Evolutionary conservation across 2,113 vertebrate genomes (phyloP).

Genomic region (Lasiurus cinereus): DNA sequence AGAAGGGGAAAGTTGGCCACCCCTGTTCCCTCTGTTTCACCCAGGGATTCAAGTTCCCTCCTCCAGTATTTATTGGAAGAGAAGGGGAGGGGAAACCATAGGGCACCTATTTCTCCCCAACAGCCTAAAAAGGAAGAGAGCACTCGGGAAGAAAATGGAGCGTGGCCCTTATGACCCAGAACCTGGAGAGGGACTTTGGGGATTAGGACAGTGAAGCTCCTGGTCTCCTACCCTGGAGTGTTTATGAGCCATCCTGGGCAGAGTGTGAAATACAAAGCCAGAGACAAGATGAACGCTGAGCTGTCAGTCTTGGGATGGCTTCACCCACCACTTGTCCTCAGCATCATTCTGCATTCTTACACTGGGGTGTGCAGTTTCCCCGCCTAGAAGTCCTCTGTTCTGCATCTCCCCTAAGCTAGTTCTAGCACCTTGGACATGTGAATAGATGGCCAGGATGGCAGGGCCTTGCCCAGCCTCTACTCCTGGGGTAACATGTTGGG

Average conservation of each 20-base stretch:
- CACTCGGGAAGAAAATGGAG: conserved; percentile 55
- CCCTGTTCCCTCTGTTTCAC: neutral
- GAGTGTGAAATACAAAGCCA: conserved; percentile 65
- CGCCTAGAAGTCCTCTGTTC: conserved; percentile 58
- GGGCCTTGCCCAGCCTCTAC: conserved; percentile 68
- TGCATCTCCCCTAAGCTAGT: conserved; percentile 69
- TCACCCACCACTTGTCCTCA: conserved; percentile 34
- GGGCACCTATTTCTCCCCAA: conserved; percentile 57
- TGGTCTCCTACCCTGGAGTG: conserved; percentile 55
- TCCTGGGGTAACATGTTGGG: conserved; percentile 58
- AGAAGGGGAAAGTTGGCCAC: conserved; percentile 46
- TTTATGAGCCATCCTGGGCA: conserved; percentile 60
- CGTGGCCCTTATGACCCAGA: conserved; percentile 46
- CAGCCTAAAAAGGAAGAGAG: conserved; percentile 59
- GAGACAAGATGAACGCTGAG: conserved; percentile 62
- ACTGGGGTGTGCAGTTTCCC: conserved; percentile 9
- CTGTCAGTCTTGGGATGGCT: conserved; percentile 57
- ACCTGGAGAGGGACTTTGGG: conserved; percentile 30
- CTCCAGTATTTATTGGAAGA: conserved; percentile 29
- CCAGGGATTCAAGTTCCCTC: conserved; percentile 44
- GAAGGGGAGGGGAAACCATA: neutral
- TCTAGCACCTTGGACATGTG: conserved; percentile 81
- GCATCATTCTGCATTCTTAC: conserved; percentile 31
- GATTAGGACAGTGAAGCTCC: conserved; percentile 38
- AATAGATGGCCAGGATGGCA: conserved; percentile 68